Conservation (phyloP, 2,113 vertebrate species). For the Sturnira hondurensis region DNA sequence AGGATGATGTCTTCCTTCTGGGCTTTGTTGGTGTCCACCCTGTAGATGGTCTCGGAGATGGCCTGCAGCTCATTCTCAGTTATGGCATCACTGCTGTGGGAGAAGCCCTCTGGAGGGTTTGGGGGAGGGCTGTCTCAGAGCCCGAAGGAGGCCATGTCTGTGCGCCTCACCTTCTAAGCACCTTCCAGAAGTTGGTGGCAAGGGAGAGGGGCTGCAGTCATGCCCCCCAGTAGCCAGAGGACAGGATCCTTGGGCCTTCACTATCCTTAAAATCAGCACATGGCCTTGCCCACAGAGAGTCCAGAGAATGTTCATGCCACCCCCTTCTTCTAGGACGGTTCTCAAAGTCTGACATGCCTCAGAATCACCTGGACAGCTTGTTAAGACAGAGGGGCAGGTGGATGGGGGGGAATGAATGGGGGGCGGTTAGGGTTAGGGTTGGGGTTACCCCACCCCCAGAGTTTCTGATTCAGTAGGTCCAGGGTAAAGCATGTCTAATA, state of each 20-base stretch:
- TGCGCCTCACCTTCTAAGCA: background rate
- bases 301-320: background rate
- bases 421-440: no score
- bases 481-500: background rate
- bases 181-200: background rate
- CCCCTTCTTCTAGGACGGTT: background rate
- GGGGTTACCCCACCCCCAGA: background rate
- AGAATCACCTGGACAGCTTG: background rate
- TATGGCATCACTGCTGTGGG: conserved; percentile 69
- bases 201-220: background rate
- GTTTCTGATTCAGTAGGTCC: background rate
- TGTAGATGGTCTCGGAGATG: conserved; percentile 87
- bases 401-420: no score
- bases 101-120: conserved; percentile 74
- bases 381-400: background rate
- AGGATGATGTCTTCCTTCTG: conserved; percentile 81
- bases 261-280: background rate
- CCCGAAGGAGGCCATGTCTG: background rate
- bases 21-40: conserved; percentile 88
- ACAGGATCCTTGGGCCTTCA: background rate
- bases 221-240: background rate
- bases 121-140: background rate
- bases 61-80: conserved; percentile 83
- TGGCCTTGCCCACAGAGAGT: background rate
- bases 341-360: background rate